Evolutionary conservation across 2,797 vertebrate species (phyloP).

Genomic region (Amazona finschi): DNA sequence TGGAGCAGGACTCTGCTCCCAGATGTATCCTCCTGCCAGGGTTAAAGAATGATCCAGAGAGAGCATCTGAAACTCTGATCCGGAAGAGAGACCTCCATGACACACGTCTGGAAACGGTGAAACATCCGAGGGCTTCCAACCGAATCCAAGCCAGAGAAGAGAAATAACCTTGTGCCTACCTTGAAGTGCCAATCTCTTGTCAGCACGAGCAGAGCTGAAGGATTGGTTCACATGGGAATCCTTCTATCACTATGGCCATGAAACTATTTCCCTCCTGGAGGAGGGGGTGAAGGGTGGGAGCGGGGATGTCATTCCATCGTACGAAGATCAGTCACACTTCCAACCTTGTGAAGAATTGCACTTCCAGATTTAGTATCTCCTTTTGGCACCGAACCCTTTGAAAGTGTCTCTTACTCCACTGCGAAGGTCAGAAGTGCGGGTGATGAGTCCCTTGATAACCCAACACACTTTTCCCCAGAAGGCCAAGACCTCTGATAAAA

Average conservation of each 20-base stretch:
- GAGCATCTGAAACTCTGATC: neutral
- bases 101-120: slow-evolving; percentile 14
- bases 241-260: accelerated
- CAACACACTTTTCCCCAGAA: neutral
- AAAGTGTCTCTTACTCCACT: neutral
- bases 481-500: neutral
- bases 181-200: neutral
- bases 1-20: neutral
- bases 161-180: neutral
- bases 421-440: neutral
- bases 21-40: neutral
- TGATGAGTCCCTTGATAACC: neutral
- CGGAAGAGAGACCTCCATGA: neutral
- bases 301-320: neutral
- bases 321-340: neutral
- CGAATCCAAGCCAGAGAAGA: neutral
- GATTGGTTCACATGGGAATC: neutral
- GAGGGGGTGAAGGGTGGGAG: neutral
- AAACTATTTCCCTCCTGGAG: neutral
- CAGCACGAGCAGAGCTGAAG: neutral
- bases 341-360: neutral
- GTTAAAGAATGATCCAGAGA: neutral
- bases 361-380: neutral
- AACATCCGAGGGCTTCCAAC: neutral
- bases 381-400: neutral